Base-by-base conservation (phyloP, 2,888 invertebrate species). In the Himalopsyche kuldschensis region DNA sequence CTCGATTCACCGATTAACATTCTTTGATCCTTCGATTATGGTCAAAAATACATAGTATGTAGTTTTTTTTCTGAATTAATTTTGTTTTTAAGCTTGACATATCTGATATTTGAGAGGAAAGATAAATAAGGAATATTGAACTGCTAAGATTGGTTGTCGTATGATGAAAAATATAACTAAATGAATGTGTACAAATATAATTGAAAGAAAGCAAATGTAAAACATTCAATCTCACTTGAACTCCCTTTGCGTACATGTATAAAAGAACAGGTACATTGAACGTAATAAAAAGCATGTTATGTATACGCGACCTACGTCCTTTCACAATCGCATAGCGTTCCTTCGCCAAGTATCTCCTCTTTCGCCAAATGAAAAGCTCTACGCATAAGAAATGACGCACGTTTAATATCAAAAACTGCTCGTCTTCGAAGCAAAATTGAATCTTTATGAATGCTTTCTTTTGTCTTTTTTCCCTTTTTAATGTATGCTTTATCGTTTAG, bases 191-290 rank as follows among this genome's bases (percentile, higher is more conserved):
- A 20, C 15, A 20, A 55, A 55, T 55, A 20, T 55, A 20, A 20
- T 55, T 55, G 20, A 24, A 55, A 55, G 10, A 55, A 6, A 20
- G 20, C 20, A 55, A 55, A 15, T 55, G 20, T 55, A 55, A 55
- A n/a, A 55, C 20, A 20, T 6, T 20, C n/a, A 55, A 55, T 20
- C 3, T 30, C 15, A 69, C 69, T 69, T 69, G 69, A 69, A 69
- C 69, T 30, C 10, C 69, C 69, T 69, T 69, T 11, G 3, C 55
- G 15, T 20, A 27, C 27, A 69, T 69, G 30, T 69, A 69, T 69
- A 69, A 69, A 69, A 69, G 69, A 69, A 69, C 69, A 69, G 69
- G 69, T 69, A 69, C 69, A 69, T 69, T 69, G 69, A 69, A 69
- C 30, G 69, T 69, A 30, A 69, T 63, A 69, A 27, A 69, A 69